Evolutionary conservation across 2,113 vertebrate species (phyloP).

Genomic region (Corythoichthys intestinalis): DNA sequence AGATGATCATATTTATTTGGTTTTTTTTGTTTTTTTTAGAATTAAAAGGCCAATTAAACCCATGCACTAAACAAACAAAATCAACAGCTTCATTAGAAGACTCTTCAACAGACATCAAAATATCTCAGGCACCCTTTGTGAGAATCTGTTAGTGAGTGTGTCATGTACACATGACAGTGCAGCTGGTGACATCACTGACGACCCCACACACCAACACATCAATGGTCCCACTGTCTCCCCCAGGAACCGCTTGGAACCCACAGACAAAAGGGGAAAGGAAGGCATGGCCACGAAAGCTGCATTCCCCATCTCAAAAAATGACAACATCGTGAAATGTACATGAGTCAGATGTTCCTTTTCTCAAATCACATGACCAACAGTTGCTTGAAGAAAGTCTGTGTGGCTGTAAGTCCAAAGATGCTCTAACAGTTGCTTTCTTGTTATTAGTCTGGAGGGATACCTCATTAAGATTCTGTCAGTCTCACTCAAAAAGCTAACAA

Average conservation of each 20-base stretch:
- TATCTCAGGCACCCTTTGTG: conserved; percentile 24
- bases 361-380: neutral
- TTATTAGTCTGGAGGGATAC: conserved; percentile 13
- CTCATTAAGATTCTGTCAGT: conserved; percentile 31
- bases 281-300: conserved; percentile 37
- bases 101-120: conserved; percentile 41
- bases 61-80: neutral
- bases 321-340: conserved; percentile 27
- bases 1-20: no score
- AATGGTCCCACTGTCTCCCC: conserved; percentile 63
- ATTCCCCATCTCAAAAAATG: conserved; percentile 38
- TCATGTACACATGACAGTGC: conserved; percentile 64
- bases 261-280: conserved; percentile 53
- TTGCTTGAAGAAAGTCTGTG: neutral
- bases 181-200: conserved; percentile 71
- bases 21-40: neutral
- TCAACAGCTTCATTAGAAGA: conserved; percentile 25
- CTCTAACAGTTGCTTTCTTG: conserved; percentile 5
- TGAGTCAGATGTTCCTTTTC: neutral
- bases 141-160: conserved; percentile 55
- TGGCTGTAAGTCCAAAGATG: neutral
- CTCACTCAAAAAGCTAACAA: conserved; percentile 18
- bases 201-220: conserved; percentile 57
- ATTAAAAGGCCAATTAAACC: neutral
- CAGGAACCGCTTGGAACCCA: conserved; percentile 44